Conservation (phyloP, 2,888 invertebrate genomes). For the Mechanitis mazaeus region DNA sequence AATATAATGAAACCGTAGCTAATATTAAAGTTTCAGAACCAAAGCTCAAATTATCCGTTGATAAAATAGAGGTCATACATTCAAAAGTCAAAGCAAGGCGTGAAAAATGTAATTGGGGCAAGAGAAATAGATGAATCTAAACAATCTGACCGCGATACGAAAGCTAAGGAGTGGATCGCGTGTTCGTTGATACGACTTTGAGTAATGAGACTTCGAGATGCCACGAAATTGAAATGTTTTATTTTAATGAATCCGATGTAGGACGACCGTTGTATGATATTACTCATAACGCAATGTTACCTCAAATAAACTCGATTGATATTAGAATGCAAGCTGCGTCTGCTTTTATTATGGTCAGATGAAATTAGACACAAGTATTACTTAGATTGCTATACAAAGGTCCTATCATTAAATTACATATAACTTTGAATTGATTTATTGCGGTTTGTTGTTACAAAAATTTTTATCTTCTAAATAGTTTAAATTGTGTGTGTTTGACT, state of each 20-base stretch:
- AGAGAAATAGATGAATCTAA: constrained; percentile 28
- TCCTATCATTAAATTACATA: constrained; percentile 27
- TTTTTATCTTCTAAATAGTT: too few relatives aligned
- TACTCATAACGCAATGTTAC: constrained; percentile 49
- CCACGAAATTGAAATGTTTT: constrained; percentile 59
- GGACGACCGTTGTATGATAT: constrained; percentile 55
- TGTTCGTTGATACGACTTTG: constrained; percentile 58
- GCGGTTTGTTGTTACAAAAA: background rate
- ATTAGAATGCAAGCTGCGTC: constrained; percentile 48
- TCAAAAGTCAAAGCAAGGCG: constrained; percentile 8
- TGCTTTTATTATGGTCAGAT: constrained; percentile 32
- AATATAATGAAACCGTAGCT: too few relatives aligned
- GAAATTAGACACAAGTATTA: constrained; percentile 41
- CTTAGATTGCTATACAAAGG: constrained; percentile 39
- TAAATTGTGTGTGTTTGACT: too few relatives aligned
- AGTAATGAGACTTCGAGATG: constrained; percentile 61
- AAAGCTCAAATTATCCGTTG: background rate
- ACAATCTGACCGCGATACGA: constrained; percentile 26
- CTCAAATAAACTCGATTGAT: constrained; percentile 52
- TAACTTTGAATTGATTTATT: constrained; percentile 7
- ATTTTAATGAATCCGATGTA: constrained; percentile 59
- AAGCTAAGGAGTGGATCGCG: constrained; percentile 56
- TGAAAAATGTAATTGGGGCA: constrained; percentile 26
- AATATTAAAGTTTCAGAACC: too few relatives aligned
- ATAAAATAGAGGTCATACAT: constrained; percentile 6